These are phyloP conservation scores for Entomobrya multifasciata DNA, from an alignment of 2,888 invertebrate species.

Conservation along the genomic window DNA sequence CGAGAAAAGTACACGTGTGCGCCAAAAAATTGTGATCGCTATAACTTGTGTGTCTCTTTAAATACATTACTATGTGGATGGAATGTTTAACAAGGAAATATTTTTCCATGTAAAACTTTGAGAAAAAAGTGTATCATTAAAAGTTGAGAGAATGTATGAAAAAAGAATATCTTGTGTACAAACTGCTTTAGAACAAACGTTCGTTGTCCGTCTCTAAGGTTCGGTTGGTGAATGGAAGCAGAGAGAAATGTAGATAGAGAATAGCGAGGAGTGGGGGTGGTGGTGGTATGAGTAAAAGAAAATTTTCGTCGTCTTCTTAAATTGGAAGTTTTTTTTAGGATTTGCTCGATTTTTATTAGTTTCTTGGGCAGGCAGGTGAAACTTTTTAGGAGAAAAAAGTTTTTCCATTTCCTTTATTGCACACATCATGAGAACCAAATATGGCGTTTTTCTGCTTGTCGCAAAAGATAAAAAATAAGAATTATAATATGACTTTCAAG, in stretches of 20 bases:
- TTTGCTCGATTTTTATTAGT: slow-evolving; percentile 70
- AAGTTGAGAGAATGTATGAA: slow-evolving; percentile 22
- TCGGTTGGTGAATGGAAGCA: slow-evolving; percentile 6
- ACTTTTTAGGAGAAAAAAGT: slow-evolving; percentile 56
- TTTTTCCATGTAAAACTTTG: slow-evolving; percentile 15
- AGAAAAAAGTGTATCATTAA: slow-evolving; percentile 60
- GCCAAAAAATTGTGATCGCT: not conserved
- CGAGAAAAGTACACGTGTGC: not conserved
- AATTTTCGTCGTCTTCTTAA: slow-evolving; percentile 31
- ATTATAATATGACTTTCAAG: slow-evolving; percentile 2
- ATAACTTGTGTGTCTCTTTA: not conserved
- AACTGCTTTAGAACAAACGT: too few species aligned
- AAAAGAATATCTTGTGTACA: slow-evolving; percentile 3
- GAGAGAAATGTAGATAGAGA: not conserved
- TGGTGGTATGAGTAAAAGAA: slow-evolving; percentile 55
- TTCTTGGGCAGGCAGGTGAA: slow-evolving; percentile 63
- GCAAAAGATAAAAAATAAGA: slow-evolving; percentile 49
- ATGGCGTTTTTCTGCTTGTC: slow-evolving; percentile 49
- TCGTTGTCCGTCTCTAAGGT: not conserved
- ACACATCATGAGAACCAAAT: slow-evolving; percentile 57
- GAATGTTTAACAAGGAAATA: slow-evolving; percentile 42
- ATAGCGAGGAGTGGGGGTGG: not conserved
- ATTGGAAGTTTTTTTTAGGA: slow-evolving; percentile 50
- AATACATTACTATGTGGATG: slow-evolving; percentile 33
- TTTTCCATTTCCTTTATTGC: slow-evolving; percentile 73